Base-by-base conservation (phyloP, 2,113 vertebrate genomes). In the Saccopteryx bilineata region DNA sequence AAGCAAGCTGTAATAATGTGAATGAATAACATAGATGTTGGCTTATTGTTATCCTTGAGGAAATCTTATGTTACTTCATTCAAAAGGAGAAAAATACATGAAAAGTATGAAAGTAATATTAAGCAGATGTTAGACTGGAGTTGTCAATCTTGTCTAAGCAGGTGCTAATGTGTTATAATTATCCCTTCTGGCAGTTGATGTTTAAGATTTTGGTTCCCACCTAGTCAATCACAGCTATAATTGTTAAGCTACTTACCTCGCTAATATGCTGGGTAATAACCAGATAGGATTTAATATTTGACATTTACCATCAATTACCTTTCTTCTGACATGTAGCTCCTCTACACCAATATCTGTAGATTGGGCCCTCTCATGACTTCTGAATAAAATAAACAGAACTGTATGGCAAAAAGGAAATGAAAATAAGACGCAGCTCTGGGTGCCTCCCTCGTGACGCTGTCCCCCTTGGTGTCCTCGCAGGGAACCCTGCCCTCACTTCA, bases 151-250 rank as follows among this genome's bases (percentile, higher is more conserved):
- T 98, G 97, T 98, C 98, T 98, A 97, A 98, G 98, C 98, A 99
- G 98, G 99, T 99, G 99, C 98, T 99, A 98, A 99, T 99, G 98
- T 98, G 98, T 98, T 98, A 98, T 99, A 99, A 99, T 99, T 99
- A 98, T 98, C 98, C 98, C 98, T 99, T 99, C 98, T 98, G 98
- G 98, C 98, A 98, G 98, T 98, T 98, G 98, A 97, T 98, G 98
- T 99, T 99, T 98, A 98, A 98, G 98, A 98, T 98, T 98, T 98
- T 97, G 98, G 98, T 98, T 99, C 98, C 98, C 98, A 98, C 98
- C 98, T 99, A 98, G 99, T 99, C 99, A 99, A 99, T 99, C 98
- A 99, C 97, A 98, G 98, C 98, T 98, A 97, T 98, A 98, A 99
- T 99, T 99, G 98, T 99, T 98, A 98, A 99, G 98, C 98, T 99